Evolutionary conservation across 2,113 vertebrate genomes (phyloP).

Genomic region (Petroica traversi): DNA sequence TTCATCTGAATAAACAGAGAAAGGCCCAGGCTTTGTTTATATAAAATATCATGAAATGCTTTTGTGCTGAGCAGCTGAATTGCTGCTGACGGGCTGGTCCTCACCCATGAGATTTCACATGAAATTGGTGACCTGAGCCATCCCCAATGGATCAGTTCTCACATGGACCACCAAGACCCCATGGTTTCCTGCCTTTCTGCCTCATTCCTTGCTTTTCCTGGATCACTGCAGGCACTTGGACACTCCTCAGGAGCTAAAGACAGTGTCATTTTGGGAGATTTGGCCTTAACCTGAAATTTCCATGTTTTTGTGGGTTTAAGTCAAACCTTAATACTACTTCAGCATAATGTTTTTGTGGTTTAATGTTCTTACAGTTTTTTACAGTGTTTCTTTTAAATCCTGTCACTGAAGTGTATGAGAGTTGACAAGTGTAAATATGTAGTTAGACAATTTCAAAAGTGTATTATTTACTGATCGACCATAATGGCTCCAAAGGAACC

Average conservation of each 20-base stretch:
- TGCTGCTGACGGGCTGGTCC: neutral
- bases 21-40: neutral
- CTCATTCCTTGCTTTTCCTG: neutral
- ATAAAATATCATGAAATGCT: neutral
- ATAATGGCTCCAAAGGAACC: constrained; percentile 72
- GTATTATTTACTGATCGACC: constrained; percentile 82
- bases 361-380: constrained; percentile 60
- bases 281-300: constrained; percentile 15
- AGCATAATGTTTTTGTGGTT: constrained; percentile 43
- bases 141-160: neutral
- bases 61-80: neutral
- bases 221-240: neutral
- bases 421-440: constrained; percentile 81
- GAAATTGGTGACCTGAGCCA: neutral
- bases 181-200: neutral
- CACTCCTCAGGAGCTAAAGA: neutral
- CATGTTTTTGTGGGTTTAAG: constrained; percentile 37
- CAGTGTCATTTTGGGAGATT: neutral
- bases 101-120: neutral
- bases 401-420: constrained; percentile 70
- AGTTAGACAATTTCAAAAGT: constrained; percentile 77
- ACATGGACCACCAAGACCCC: neutral
- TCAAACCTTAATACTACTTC: constrained; percentile 37
- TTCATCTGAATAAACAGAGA: constrained; percentile 14
- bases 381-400: constrained; percentile 73